phyloP scores from a whole-genome alignment of 2,797 vertebrate species.

The Microcaecilia unicolor region DNA sequence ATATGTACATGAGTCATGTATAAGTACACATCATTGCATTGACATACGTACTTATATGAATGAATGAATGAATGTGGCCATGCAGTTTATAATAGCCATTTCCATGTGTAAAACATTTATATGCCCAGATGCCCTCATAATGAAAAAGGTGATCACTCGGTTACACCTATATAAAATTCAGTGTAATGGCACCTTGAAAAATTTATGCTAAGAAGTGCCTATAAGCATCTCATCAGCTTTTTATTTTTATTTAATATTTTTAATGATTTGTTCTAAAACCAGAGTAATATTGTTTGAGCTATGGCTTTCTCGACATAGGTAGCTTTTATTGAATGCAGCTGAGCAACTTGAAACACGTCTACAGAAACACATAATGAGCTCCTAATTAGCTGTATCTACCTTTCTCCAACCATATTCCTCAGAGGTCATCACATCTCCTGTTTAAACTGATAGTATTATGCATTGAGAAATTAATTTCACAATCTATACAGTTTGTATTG shows the following conservation, averaged over 20 bases:
- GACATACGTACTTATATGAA: too few relatives aligned
- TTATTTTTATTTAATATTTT: not conserved
- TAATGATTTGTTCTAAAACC: conserved; percentile 2
- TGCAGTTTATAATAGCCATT: too few relatives aligned
- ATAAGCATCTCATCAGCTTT: too few relatives aligned
- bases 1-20: too few relatives aligned
- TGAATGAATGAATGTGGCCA: too few relatives aligned
- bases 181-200: too few relatives aligned
- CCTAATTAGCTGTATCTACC: conserved; percentile 38
- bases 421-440: conserved; percentile 40
- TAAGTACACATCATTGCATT: too few relatives aligned
- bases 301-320: not conserved
- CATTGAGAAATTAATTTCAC: conserved; percentile 55
- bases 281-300: not conserved
- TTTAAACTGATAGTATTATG: conserved; percentile 49
- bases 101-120: too few relatives aligned
- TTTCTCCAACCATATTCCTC: conserved; percentile 30
- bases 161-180: too few relatives aligned
- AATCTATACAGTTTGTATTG: conserved; percentile 46
- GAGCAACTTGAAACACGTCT: conserved; percentile 12
- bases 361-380: conserved; percentile 16
- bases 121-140: too few relatives aligned
- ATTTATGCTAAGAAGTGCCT: too few relatives aligned
- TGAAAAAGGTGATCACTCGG: too few relatives aligned
- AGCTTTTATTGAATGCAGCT: not conserved